Evolutionary conservation across 1,140 invertebrate species (phyloP).

Genomic region (Wasmannia auropunctata): DNA sequence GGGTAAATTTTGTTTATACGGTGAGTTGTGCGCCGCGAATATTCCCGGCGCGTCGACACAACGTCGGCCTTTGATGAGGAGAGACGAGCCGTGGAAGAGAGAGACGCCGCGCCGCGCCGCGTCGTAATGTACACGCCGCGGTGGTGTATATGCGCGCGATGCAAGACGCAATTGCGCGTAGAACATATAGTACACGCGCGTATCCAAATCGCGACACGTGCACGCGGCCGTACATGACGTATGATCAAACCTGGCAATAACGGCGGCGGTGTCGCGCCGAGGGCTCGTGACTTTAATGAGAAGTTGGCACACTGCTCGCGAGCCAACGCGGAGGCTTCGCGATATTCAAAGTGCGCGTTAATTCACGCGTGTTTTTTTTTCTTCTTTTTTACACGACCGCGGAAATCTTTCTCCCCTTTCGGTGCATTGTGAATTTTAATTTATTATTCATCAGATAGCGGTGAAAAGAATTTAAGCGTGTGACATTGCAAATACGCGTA

Average conservation of each 20-base stretch:
- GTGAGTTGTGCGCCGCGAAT: slow-evolving; percentile 63
- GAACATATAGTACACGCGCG: background rate
- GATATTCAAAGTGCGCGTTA: too few species aligned
- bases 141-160: too few species aligned
- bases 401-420: background rate
- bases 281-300: slow-evolving; percentile 34
- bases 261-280: background rate
- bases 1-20: slow-evolving; percentile 76
- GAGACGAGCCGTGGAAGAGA: slow-evolving; percentile 76
- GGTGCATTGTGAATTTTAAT: background rate
- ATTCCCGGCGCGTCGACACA: slow-evolving; percentile 67
- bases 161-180: slow-evolving; percentile 6
- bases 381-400: background rate
- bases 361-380: background rate
- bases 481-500: background rate
- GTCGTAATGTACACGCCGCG: slow-evolving; percentile 3
- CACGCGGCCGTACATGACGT: slow-evolving; percentile 14
- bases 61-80: slow-evolving; percentile 77
- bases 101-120: background rate
- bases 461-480: slow-evolving; percentile 19
- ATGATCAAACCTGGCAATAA: slow-evolving; percentile 27
- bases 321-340: background rate
- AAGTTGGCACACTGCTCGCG: slow-evolving; percentile 23
- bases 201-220: slow-evolving; percentile 26
- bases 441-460: background rate